These are phyloP conservation scores for Apotomis betuletana DNA, from an alignment of 2,888 invertebrate genomes.

Conservation along the genomic window DNA sequence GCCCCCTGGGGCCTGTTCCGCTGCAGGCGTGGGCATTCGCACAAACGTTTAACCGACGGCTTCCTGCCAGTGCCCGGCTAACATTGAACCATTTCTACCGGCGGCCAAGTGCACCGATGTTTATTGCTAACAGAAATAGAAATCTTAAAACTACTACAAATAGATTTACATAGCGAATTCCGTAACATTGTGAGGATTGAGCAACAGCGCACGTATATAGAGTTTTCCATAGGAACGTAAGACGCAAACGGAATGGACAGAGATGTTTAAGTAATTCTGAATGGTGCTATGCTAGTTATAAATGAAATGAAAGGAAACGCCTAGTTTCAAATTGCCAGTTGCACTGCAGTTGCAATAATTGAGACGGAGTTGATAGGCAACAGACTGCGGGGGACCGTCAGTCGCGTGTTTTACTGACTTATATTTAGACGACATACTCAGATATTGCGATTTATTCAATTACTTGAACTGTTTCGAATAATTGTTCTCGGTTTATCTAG, in stretches of 20 bases:
- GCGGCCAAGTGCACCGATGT: conserved; percentile 80
- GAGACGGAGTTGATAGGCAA: conserved; percentile 61
- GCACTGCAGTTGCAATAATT: conserved; percentile 70
- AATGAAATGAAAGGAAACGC: conserved; percentile 62
- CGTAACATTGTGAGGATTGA: conserved; percentile 21
- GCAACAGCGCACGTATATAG: background rate
- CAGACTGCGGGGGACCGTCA: conserved; percentile 62
- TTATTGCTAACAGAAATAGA: conserved; percentile 70
- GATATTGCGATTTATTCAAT: conserved; percentile 64
- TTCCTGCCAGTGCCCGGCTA: conserved; percentile 67
- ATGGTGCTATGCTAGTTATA: conserved; percentile 51
- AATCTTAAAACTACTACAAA: conserved; percentile 50
- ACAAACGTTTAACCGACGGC: conserved; percentile 73
- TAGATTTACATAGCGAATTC: conserved; percentile 30
- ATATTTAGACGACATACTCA: conserved; percentile 64
- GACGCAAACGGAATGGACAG: background rate
- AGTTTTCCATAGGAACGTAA: background rate
- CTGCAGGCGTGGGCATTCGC: conserved; percentile 58
- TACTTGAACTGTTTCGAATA: conserved; percentile 40
- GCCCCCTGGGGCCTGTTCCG: conserved; percentile 49
- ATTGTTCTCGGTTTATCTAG: conserved; percentile 24
- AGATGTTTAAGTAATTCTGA: conserved; percentile 8
- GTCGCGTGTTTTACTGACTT: conserved; percentile 52
- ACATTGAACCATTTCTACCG: conserved; percentile 79
- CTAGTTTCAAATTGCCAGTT: conserved; percentile 66